Evolutionary conservation across 2,113 vertebrate genomes (phyloP).

Genomic region (Ictidomys tridecemlineatus): DNA sequence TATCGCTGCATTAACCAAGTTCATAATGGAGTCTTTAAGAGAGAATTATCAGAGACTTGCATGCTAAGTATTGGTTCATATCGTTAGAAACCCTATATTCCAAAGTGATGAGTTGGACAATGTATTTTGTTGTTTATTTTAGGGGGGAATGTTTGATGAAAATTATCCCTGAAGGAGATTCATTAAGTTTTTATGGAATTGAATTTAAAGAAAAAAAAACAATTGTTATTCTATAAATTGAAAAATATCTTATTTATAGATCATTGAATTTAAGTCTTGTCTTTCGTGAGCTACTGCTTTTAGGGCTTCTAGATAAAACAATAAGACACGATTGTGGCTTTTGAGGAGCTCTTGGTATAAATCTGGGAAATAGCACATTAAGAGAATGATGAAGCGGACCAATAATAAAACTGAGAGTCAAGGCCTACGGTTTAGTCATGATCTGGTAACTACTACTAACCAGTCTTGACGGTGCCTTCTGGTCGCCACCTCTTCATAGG

Average conservation of each 20-base stretch:
- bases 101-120: neutral
- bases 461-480: neutral
- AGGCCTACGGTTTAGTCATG: neutral
- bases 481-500: neutral
- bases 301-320: neutral
- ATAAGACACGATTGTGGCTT: neutral
- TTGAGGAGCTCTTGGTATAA: neutral
- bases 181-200: neutral
- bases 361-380: neutral
- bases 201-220: neutral
- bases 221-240: constrained; percentile 4
- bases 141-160: neutral
- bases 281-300: neutral
- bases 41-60: neutral
- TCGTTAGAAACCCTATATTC: constrained; percentile 4
- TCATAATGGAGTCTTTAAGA: neutral
- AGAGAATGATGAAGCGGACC: neutral
- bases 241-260: neutral
- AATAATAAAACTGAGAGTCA: neutral
- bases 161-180: neutral
- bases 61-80: neutral
- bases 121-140: neutral
- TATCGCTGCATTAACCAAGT: neutral
- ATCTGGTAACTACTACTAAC: neutral
- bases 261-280: neutral